These are phyloP conservation scores for Ectemnius continuus DNA, from an alignment of 2,888 invertebrate genomes.

Conservation along the genomic window DNA sequence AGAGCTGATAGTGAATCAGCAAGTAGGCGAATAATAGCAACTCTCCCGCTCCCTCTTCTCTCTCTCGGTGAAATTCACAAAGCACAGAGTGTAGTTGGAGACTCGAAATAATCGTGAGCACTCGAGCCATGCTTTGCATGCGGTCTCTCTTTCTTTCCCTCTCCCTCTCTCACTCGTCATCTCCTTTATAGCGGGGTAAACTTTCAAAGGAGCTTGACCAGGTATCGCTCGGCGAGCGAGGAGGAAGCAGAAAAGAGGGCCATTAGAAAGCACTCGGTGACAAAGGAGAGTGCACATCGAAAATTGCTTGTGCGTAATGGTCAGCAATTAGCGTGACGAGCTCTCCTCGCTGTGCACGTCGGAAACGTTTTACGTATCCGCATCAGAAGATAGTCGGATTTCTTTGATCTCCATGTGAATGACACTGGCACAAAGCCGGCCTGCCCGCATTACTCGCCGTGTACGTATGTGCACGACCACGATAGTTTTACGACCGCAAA, in stretches of 20 bases:
- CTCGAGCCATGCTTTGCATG: slow-evolving; percentile 33
- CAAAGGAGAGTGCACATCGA: slow-evolving; percentile 57
- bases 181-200: slow-evolving; percentile 3
- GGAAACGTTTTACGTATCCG: slow-evolving; percentile 56
- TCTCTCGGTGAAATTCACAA: slow-evolving; percentile 1
- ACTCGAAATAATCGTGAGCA: slow-evolving; percentile 38
- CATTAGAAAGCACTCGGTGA: slow-evolving; percentile 36
- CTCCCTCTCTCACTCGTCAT: no score
- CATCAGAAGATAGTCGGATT: slow-evolving; percentile 54
- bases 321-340: slow-evolving; percentile 68
- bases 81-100: slow-evolving; percentile 41
- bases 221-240: slow-evolving; percentile 37
- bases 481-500: not conserved
- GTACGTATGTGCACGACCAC: no score
- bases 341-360: slow-evolving; percentile 42
- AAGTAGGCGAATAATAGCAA: slow-evolving; percentile 27
- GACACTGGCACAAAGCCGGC: slow-evolving; percentile 22
- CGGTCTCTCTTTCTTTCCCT: slow-evolving; percentile 38
- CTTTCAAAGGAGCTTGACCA: slow-evolving; percentile 44
- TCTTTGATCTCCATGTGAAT: slow-evolving; percentile 60
- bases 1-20: slow-evolving; percentile 42
- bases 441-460: slow-evolving; percentile 2
- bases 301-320: slow-evolving; percentile 65
- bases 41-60: no score
- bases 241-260: slow-evolving; percentile 25